Evolutionary conservation across 92 coral and sea anemone genomes (phyloP), one percentile per base, ranked within the genome.

Genomic region (Umimayanthus kanabou): DNA sequence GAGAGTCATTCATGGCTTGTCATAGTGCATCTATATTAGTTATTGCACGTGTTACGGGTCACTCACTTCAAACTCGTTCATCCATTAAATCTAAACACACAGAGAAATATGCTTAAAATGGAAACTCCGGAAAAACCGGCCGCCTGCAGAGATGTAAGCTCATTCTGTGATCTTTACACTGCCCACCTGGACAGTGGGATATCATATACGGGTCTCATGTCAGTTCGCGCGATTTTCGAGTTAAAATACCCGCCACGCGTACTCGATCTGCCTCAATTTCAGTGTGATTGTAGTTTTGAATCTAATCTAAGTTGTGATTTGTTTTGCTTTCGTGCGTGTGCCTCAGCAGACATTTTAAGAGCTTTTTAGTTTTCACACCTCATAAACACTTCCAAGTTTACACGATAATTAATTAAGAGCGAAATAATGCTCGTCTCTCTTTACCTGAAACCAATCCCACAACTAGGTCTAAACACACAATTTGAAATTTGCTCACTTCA

Each of bases 311-410:
- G 6, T 29, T 13, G 15, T 15, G 37, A 78, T 43, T n/a, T 78
- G 37, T 43, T 78, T 53, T 43, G 30, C 37, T 1, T 29, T 23
- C 78, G 78, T 28, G 39, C 64, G 87, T 83, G 87, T 25, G 77
- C 7, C 25, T 42, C 28, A 15, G 87, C 29, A 22, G 50, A 47
- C 61, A 18, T 71, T 43, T 29, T 42, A 83, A 37, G 45, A 83
- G 53, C 77, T 70, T 79, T 69, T 70, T 71, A 39, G 76, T 83
- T 45, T 82, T 83, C 45, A 83, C 87, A 83, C 87, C 87, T 83
- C 87, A 71, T 83, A 69, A 83, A 83, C 87, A 83, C 87, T 70
- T 83, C 64, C n/a, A 70, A 47, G 87, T 83, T 83, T 83, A 83
- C 87, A 70, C 6, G 87, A 47, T 55, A 70, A 83, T 83, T 71